A percentile compares a stretch with the other conserved stretches of the same genome.
phyloP scores from a whole-genome alignment of 2,797 vertebrate species.

The Sebastes itinus region DNA sequence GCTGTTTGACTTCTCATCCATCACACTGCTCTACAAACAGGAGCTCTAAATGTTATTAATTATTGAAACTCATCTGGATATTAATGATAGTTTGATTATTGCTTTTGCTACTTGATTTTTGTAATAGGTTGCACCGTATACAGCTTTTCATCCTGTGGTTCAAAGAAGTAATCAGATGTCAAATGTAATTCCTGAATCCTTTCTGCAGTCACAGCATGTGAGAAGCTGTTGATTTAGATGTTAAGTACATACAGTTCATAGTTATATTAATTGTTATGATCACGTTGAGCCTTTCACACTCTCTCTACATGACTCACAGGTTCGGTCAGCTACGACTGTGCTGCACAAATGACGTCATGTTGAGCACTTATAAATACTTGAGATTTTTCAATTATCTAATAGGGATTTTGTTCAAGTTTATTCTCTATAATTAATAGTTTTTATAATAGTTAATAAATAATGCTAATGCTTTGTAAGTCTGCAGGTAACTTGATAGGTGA shows the following conservation, averaged over 20 bases:
- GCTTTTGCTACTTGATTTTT: not conserved
- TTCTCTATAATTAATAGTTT: not conserved
- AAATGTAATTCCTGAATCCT: not conserved
- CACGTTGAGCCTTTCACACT: constrained; percentile 12
- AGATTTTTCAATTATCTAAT: not conserved
- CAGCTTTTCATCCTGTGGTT: not conserved
- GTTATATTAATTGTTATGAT: not conserved
- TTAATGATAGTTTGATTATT: not conserved
- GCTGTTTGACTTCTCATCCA: not conserved
- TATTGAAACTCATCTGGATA: not conserved
- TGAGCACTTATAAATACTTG: not conserved
- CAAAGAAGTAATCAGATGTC: not conserved
- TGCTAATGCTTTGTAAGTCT: not conserved
- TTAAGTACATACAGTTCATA: not conserved
- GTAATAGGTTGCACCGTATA: not conserved
- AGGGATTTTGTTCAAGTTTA: not conserved
- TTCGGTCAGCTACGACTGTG: not conserved
- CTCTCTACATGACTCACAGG: not conserved
- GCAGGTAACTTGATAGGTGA: too few species aligned
- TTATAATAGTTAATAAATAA: not conserved
- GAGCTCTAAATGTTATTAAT: constrained; percentile 1
- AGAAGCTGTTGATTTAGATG: constrained; percentile 5
- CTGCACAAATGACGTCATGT: not conserved
- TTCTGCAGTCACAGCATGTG: not conserved
- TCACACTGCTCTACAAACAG: not conserved